Base-by-base conservation (phyloP, 2,888 invertebrate species). In the Cataglyphis rosenhaueri region DNA sequence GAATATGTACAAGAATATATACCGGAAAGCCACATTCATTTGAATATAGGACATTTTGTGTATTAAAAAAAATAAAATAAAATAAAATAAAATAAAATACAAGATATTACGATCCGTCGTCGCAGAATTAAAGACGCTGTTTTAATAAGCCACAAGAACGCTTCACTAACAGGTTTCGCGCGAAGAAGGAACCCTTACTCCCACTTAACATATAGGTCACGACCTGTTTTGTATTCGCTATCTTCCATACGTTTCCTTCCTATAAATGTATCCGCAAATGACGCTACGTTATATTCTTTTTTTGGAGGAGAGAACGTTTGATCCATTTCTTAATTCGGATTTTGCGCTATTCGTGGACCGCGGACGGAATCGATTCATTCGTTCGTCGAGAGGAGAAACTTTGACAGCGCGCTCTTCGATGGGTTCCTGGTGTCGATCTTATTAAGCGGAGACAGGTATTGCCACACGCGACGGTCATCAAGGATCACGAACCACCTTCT, bases 291-390 rank as follows among this genome's bases (percentile, higher is more conserved):
- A n/a, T 8, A n/a, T 52, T 32, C 52, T 52, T 44, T 4, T 55
- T 52, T 57, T 57, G 38, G 44, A 18, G 18, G 52, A 32, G 21
- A 52, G 52, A n/a, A 38, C 35, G 81, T 62, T 70, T 70, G 59
- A 83, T 57, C 32, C 48, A 61, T 85, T 85, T 85, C 66, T 78
- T 75, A 82, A 85, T 85, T 29, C 52, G 62, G 73, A 65, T 76
- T 65, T 82, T 66, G 61, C 76, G 48, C 75, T 66, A 76, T 85
- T 85, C 75, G 82, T 70, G 68, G 68, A 64, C 57, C 38, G 29
- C 3, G 21, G 62, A 12, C 25, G 12, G 32, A 44, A 78, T 78
- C 79, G 62, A 85, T 78, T 78, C 38, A 12, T 35, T 44, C 57
- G 65, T 38, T 35, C 41, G 18, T 48, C 62, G 12, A 29, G 48